phyloP scores from a whole-genome alignment of 2,888 invertebrate genomes.

The Aleiodes testaceus region DNA sequence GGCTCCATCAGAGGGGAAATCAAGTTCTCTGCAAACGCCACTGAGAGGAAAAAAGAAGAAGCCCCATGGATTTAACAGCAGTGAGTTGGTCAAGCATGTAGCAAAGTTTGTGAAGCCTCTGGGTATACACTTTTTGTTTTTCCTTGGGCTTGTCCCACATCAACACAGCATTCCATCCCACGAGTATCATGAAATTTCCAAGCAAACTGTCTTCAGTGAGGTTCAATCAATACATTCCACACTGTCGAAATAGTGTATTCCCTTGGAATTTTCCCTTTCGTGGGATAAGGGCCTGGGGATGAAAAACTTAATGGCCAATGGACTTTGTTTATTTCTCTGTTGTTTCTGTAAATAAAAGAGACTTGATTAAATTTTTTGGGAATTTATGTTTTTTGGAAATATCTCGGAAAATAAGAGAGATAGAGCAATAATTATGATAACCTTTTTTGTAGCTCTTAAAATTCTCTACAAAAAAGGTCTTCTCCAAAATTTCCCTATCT shows the following conservation, averaged over 20 bases:
- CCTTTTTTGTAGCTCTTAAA: no score
- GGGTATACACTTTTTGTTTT: slow-evolving; percentile 22
- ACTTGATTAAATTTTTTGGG: no score
- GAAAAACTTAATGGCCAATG: no score
- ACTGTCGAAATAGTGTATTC: slow-evolving; percentile 14
- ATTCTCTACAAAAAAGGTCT: no score
- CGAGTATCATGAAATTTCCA: slow-evolving; percentile 26
- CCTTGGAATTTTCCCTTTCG: neutral
- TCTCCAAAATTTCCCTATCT: no score
- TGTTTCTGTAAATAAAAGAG: no score
- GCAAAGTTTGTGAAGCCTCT: slow-evolving; percentile 23
- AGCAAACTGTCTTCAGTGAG: neutral
- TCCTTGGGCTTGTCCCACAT: slow-evolving; percentile 4
- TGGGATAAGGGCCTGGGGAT: no score
- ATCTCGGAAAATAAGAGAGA: no score
- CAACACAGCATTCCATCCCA: slow-evolving; percentile 26
- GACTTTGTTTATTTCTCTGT: no score
- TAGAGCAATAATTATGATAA: no score
- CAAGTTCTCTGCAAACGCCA: slow-evolving; percentile 27
- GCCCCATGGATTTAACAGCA: neutral
- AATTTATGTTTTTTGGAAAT: no score
- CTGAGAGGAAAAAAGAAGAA: neutral
- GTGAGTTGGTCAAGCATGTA: slow-evolving; percentile 23
- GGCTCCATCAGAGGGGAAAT: slow-evolving; percentile 28
- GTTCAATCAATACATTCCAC: slow-evolving; percentile 30